Evolutionary conservation across 1,140 invertebrate genomes (phyloP), one percentile per base, ranked within the genome.

Genomic region (Thaumetopoea pityocampa): DNA sequence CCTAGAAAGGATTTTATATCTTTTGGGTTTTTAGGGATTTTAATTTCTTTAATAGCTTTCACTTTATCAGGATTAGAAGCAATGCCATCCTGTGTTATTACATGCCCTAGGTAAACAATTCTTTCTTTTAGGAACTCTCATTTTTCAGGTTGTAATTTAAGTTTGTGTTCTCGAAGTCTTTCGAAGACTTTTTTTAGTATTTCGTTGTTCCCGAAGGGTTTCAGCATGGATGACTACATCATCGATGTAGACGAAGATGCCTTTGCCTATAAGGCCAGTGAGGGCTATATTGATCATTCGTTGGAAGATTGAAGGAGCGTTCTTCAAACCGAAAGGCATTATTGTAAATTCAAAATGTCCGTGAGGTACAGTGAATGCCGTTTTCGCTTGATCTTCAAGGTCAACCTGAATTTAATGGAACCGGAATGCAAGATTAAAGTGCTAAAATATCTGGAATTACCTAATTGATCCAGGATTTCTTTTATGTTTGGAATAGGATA

Each of bases 1-100:
- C 61, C 64, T 48, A 77, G 19, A 44, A 87, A 88, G 45, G 63
- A 61, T 52, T 83, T 80, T 4, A 87, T 49, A 3, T 80, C 48
- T 47, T 80, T 73, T 6, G 34, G 5, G 17, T 43, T 70, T 41
- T 55, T 74, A 3, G 83, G 81, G 5, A 40, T 14, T 6, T 70
- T 67, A 38, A 67, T 86, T 64, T 22, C 16, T 11, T 12, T 19
- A 14, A 34, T 12, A 16, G 35, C 35, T 11, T 22, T 37, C 12
- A 37, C 20, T 9, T 37, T 37, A n/a, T 37, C 35, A 27, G 35
- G 35, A 8, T 37, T 37, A 11, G 35, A 23, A 6, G 23, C 16
- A 22, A 37, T 23, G 27, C 35, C 35, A 2, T 37, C 27, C 16
- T 37, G 22, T 6, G 35, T 37, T 1, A 37, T 26, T n/a, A 37